Evolutionary conservation across 2,113 vertebrate species (phyloP), one percentile per base, ranked within the genome.

Genomic region (Pristiophorus japonicus): DNA sequence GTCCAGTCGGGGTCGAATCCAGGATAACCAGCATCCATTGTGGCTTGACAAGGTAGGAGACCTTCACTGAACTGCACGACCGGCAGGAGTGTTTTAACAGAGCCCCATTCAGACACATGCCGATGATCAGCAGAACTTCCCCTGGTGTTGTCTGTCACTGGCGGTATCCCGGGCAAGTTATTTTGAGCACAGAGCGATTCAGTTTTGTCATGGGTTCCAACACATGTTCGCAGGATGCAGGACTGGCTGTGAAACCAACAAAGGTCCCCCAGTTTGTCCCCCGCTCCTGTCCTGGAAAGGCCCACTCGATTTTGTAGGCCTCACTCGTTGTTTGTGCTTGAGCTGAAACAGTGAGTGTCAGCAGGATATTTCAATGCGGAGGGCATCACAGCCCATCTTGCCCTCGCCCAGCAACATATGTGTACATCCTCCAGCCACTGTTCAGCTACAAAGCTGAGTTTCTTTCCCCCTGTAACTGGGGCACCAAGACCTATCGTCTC

Each of bases 1-100:
- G n/a, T 97, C 98, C 90, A 98, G 98, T 97, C 97, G 96, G 22
- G 99, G 99, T 91, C 98, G 99, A 97, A 96, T 99, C 96, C 98
- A 98, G 92, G 99, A 99, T 95, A 38, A 95, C n/a, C 99, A 99
- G 96, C 96, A 98, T 94, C 95, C 96, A n/a, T 51, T 99, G 11
- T 97, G 97, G 97, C 95, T 98, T 84, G 99, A 99, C 96, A 99
- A 98, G 98, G 99, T 98, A 97, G 1, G 66, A 34, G 59, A 92
- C n/a, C 30, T 63, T n/a, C 30, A 20, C 59, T n/a, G 16, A 55
- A 30, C 51, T 55, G 45, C 1, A 27, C 14, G 8, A 63, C 14
- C 7, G 59, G 59, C 34, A 10, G 34, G 55, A 38, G 30, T 92
- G 87, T 92, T 92, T 92, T 20, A 63, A n/a, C 12, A 91, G n/a